These are phyloP conservation scores for Dinothrombium tinctorium DNA, from an alignment of 1,140 invertebrate species.

Conservation along the genomic window DNA sequence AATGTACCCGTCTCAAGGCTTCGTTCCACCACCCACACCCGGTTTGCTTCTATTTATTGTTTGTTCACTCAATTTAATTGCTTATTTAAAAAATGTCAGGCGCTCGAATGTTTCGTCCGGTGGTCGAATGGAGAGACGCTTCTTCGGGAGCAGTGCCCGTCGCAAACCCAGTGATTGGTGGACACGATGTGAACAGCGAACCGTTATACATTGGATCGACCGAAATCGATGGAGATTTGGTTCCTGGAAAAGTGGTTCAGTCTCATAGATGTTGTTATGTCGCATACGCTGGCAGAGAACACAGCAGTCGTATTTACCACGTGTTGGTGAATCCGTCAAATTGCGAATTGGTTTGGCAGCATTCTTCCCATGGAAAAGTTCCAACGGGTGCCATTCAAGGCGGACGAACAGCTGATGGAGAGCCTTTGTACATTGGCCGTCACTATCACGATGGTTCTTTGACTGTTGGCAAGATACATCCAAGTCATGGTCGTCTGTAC, in stretches of 20 bases:
- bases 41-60: too few species aligned
- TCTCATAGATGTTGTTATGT: constrained; percentile 44
- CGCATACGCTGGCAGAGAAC: constrained; percentile 38
- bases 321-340: constrained; percentile 11
- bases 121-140: neutral
- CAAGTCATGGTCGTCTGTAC: constrained; percentile 15
- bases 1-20: too few species aligned
- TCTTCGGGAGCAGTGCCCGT: constrained; percentile 1
- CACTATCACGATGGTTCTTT: constrained; percentile 15
- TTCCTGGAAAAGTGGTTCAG: constrained; percentile 37
- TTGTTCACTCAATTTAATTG: too few species aligned
- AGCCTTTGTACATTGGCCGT: constrained; percentile 16
- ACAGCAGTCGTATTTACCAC: constrained; percentile 22
- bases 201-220: constrained; percentile 29
- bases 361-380: constrained; percentile 33
- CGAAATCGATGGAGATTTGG: constrained; percentile 29
- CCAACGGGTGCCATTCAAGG: constrained; percentile 29
- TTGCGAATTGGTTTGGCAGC: constrained; percentile 30
- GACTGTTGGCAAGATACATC: constrained; percentile 20
- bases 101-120: too few species aligned
- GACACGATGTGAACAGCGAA: constrained; percentile 39
- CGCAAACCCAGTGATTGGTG: too few species aligned
- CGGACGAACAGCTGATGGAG: constrained; percentile 12
- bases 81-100: too few species aligned
- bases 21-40: too few species aligned